Evolutionary conservation across 2,113 vertebrate species (phyloP).

Genomic region (Notarius quadriscutis): DNA sequence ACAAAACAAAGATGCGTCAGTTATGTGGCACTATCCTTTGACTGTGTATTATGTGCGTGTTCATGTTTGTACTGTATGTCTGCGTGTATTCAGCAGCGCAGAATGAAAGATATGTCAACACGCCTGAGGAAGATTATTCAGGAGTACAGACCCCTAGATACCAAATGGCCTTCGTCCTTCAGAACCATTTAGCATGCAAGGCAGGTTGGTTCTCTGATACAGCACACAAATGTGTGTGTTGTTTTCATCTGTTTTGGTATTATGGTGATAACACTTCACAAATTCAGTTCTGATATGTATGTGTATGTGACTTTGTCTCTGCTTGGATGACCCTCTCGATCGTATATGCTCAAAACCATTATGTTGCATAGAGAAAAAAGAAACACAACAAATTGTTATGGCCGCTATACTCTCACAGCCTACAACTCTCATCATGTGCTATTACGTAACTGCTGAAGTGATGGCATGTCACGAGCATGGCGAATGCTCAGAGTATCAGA

Average conservation of each 20-base stretch:
- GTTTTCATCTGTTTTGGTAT: slow-evolving; percentile 28
- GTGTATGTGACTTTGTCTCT: neutral
- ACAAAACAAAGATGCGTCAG: slow-evolving; percentile 2
- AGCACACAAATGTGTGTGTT: slow-evolving; percentile 36
- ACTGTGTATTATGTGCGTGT: neutral
- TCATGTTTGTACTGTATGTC: neutral
- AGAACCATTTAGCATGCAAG: slow-evolving; percentile 50
- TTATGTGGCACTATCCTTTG: slow-evolving; percentile 5
- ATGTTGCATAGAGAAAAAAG: slow-evolving; percentile 18
- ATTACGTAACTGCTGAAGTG: slow-evolving; percentile 31
- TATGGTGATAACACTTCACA: slow-evolving; percentile 15
- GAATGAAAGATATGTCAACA: slow-evolving; percentile 38
- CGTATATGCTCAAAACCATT: slow-evolving; percentile 16
- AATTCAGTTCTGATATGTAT: neutral
- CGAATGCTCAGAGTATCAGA: slow-evolving; percentile 10
- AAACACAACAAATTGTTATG: slow-evolving; percentile 38
- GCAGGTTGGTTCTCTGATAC: slow-evolving; percentile 39
- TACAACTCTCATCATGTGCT: slow-evolving; percentile 37
- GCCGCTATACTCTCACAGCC: slow-evolving; percentile 23
- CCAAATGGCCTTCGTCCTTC: slow-evolving; percentile 37
- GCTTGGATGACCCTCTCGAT: slow-evolving; percentile 36
- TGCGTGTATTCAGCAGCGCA: neutral
- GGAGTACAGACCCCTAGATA: slow-evolving; percentile 42
- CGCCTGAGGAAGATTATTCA: slow-evolving; percentile 38
- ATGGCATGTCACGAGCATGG: slow-evolving; percentile 22